Conservation (phyloP, 2,113 vertebrate species). For the Gadus chalcogrammus region DNA sequence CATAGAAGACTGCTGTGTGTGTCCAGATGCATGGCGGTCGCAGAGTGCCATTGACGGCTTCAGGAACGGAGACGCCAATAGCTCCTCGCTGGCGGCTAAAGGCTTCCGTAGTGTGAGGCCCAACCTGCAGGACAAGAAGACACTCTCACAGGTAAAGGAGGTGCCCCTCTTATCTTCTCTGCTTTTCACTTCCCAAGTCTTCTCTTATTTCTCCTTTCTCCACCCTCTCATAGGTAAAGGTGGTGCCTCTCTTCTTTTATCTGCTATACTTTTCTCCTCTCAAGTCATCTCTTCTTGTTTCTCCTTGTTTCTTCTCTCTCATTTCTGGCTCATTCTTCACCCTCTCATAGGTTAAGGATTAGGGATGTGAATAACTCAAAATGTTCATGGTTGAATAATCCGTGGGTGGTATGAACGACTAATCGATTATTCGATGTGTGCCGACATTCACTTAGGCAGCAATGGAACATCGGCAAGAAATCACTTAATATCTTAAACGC, state of each 20-base stretch:
- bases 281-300: not conserved
- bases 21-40: slow-evolving; percentile 86
- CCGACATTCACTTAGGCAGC: too few relatives aligned
- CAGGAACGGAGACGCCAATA: slow-evolving; percentile 85
- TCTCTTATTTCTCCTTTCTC: not conserved
- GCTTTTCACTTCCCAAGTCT: not conserved
- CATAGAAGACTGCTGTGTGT: slow-evolving; percentile 12
- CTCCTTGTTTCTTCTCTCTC: not conserved
- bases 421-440: too few relatives aligned
- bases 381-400: too few relatives aligned
- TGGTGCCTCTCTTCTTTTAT: not conserved
- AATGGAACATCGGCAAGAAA: too few relatives aligned
- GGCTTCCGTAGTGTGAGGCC: slow-evolving; percentile 93
- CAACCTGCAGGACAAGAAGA: slow-evolving; percentile 91
- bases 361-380: too few relatives aligned
- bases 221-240: slow-evolving; percentile 84
- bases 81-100: slow-evolving; percentile 93
- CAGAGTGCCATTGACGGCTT: slow-evolving; percentile 77
- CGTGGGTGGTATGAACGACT: too few relatives aligned
- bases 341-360: slow-evolving; percentile 80
- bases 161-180: not conserved
- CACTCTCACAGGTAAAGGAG: slow-evolving; percentile 83
- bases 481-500: too few relatives aligned
- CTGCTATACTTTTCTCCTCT: not conserved
- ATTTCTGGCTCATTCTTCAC: slow-evolving; percentile 46